Conservation (phyloP, 2,797 vertebrate species). For the Fistularia commersonii region DNA sequence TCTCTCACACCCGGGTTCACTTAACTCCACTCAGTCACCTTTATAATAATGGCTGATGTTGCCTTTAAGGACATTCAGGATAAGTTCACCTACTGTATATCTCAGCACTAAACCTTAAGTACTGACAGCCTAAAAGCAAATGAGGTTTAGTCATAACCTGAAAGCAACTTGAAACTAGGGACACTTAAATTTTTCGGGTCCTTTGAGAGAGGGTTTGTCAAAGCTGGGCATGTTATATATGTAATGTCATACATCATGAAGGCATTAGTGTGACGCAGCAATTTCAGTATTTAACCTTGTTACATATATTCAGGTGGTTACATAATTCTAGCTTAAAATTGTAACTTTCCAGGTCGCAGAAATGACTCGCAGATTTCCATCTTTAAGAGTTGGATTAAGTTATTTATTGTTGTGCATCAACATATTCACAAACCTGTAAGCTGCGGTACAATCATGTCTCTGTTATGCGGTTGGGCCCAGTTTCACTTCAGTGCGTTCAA, state of each 20-base stretch:
- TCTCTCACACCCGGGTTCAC: slow-evolving; percentile 23
- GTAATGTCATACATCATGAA: slow-evolving; percentile 29
- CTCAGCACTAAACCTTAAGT: slow-evolving; percentile 48
- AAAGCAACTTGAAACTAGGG: slow-evolving; percentile 40
- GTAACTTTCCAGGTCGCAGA: too few relatives aligned
- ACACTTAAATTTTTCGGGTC: slow-evolving; percentile 27
- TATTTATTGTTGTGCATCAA: slow-evolving; percentile 34
- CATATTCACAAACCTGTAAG: slow-evolving; percentile 33
- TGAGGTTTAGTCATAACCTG: slow-evolving; percentile 25
- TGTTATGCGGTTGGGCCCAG: slow-evolving; percentile 26
- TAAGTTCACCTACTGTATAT: slow-evolving; percentile 29
- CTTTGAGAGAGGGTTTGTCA: slow-evolving; percentile 42
- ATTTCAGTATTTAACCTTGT: slow-evolving; percentile 13
- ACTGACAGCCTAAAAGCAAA: slow-evolving; percentile 35
- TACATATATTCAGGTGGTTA: slow-evolving; percentile 1
- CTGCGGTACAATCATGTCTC: slow-evolving; percentile 56
- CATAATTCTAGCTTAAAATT: too few relatives aligned
- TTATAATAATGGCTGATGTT: slow-evolving; percentile 39
- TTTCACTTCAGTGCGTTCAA: slow-evolving; percentile 37
- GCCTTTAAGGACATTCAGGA: slow-evolving; percentile 66
- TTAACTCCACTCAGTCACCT: slow-evolving; percentile 32
- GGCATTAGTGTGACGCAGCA: slow-evolving; percentile 17
- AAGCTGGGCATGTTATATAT: slow-evolving; percentile 30
- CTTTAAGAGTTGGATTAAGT: slow-evolving; percentile 32
- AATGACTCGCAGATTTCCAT: slow-evolving; percentile 19